These are phyloP conservation scores for Perca flavescens DNA, from an alignment of 2,113 vertebrate species.

Conservation along the genomic window DNA sequence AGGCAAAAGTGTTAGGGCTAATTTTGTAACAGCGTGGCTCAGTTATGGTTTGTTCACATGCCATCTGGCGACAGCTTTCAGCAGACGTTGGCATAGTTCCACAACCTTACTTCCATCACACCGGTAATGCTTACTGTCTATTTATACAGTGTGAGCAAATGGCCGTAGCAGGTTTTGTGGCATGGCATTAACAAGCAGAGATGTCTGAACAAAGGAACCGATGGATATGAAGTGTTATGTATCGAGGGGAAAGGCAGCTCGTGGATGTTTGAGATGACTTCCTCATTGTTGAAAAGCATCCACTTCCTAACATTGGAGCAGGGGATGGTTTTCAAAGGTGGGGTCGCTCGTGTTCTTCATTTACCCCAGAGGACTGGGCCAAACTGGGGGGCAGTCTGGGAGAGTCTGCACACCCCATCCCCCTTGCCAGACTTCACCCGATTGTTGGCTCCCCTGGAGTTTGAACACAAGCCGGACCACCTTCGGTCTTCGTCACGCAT, in stretches of 20 bases:
- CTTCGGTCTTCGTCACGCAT: constrained; percentile 76
- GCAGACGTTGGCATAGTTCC: constrained; percentile 78
- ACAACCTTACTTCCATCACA: constrained; percentile 78
- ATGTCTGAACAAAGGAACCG: constrained; percentile 76
- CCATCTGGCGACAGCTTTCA: constrained; percentile 77
- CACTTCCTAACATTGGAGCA: constrained; percentile 64
- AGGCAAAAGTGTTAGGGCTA: constrained; percentile 51
- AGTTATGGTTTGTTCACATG: constrained; percentile 70
- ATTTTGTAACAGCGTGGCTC: constrained; percentile 62
- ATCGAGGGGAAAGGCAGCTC: constrained; percentile 45
- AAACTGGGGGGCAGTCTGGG: constrained; percentile 47
- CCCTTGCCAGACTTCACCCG: constrained; percentile 40
- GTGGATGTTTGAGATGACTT: constrained; percentile 75
- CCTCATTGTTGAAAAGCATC: constrained; percentile 61
- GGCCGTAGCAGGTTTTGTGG: constrained; percentile 73
- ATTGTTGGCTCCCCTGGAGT: constrained; percentile 47
- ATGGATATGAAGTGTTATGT: constrained; percentile 61
- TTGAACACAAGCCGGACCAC: constrained; percentile 76
- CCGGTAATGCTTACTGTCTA: constrained; percentile 82
- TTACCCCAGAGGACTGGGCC: constrained; percentile 35
- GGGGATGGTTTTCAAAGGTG: constrained; percentile 48
- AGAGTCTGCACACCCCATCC: constrained; percentile 8
- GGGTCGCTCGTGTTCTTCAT: constrained; percentile 35
- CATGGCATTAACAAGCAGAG: constrained; percentile 77
- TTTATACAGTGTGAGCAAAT: constrained; percentile 85